Conservation (phyloP, 2,888 invertebrate species). For the Stenoptilia bipunctidactyla region DNA sequence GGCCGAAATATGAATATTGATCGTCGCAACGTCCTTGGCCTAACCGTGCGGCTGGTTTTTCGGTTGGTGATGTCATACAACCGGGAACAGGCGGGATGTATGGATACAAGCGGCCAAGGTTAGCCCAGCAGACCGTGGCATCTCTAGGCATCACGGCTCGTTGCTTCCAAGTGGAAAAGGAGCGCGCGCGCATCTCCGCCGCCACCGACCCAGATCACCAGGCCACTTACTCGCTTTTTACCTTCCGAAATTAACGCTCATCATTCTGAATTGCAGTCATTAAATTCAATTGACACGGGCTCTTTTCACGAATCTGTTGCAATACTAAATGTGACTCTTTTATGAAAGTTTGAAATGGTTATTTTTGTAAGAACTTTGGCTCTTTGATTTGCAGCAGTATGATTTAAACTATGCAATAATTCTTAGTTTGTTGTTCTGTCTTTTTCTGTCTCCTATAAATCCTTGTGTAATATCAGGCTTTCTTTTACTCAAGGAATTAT, state of each 20-base stretch:
- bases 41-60: slow-evolving; percentile 27
- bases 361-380: too few relatives aligned
- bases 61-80: slow-evolving; percentile 46
- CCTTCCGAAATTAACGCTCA: slow-evolving; percentile 33
- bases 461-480: too few relatives aligned
- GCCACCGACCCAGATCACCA: slow-evolving; percentile 48
- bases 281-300: too few relatives aligned
- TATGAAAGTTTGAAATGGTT: too few relatives aligned
- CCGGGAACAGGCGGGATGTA: slow-evolving; percentile 48
- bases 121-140: slow-evolving; percentile 56
- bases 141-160: slow-evolving; percentile 51
- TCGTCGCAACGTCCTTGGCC: slow-evolving; percentile 48
- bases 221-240: slow-evolving; percentile 39
- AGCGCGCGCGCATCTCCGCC: slow-evolving; percentile 28
- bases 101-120: slow-evolving; percentile 43
- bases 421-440: too few relatives aligned
- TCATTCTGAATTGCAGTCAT: slow-evolving; percentile 8
- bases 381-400: too few relatives aligned
- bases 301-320: too few relatives aligned
- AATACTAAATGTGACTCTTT: too few relatives aligned
- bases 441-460: too few relatives aligned
- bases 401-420: too few relatives aligned
- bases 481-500: too few relatives aligned
- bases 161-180: slow-evolving; percentile 48
- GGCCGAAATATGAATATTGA: slow-evolving; percentile 25